phyloP scores from a whole-genome alignment of 2,797 vertebrate genomes.

The Ptychobarbus kaznakovi region DNA sequence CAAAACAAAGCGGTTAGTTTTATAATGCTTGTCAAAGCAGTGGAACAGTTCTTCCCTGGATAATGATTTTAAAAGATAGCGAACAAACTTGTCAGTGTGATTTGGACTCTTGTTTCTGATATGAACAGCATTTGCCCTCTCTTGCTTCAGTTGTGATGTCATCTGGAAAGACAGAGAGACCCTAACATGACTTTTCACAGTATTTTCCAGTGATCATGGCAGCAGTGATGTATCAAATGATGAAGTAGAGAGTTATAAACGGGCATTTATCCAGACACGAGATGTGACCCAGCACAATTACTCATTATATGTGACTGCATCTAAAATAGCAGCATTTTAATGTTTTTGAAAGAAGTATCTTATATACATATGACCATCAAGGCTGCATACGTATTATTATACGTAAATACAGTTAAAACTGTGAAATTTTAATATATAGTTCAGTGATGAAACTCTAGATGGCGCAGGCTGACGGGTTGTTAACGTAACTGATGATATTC shows the following conservation, averaged over 20 bases:
- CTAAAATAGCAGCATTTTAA: not conserved
- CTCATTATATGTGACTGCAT: not conserved
- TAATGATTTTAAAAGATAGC: conserved; percentile 42
- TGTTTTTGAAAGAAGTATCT: not conserved
- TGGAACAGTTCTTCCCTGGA: conserved; percentile 22
- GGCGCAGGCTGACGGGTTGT: no score
- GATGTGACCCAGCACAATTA: not conserved
- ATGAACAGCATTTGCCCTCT: not conserved
- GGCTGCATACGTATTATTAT: not conserved
- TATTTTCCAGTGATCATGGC: not conserved
- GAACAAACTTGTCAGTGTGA: conserved; percentile 46
- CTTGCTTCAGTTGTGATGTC: conserved; percentile 16
- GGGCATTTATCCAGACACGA: not conserved
- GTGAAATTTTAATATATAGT: no score
- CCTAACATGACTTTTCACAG: not conserved
- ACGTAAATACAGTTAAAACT: no score
- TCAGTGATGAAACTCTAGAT: no score
- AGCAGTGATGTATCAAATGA: not conserved
- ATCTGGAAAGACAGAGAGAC: not conserved
- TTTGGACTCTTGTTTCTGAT: conserved; percentile 12
- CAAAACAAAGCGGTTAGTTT: conserved; percentile 49
- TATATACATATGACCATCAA: not conserved
- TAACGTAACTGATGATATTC: no score
- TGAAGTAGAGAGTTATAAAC: not conserved
- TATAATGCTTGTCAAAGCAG: conserved; percentile 39